Percentiles rank a stretch among this genome's conserved stretches.
These are phyloP conservation scores for Lasius platythorax DNA, from an alignment of 2,888 invertebrate genomes.

Conservation along the genomic window DNA sequence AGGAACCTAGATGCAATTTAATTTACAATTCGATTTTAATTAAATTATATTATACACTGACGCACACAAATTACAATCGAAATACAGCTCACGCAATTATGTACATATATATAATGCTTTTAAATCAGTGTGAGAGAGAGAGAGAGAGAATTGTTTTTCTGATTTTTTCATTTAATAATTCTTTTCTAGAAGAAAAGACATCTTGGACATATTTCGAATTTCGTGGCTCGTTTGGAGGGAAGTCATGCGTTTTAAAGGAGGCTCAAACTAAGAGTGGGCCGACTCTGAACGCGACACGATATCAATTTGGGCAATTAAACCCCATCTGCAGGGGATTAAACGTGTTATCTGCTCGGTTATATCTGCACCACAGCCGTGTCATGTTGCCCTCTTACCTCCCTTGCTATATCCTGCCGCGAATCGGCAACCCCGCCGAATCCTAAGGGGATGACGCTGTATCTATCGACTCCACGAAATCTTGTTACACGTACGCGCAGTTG, in stretches of 20 bases:
- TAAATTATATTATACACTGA: not conserved
- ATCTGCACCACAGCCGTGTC: slow-evolving; percentile 64
- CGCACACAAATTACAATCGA: not conserved
- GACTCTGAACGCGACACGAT: slow-evolving; percentile 65
- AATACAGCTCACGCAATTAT: not conserved
- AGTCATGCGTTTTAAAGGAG: slow-evolving; percentile 19
- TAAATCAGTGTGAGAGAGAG: not conserved
- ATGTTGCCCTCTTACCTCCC: slow-evolving; percentile 42
- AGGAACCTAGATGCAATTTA: slow-evolving; percentile 19
- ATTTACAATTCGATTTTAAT: slow-evolving; percentile 19
- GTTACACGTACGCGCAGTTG: slow-evolving; percentile 79
- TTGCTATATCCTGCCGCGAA: slow-evolving; percentile 21
- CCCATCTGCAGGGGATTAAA: slow-evolving; percentile 77
- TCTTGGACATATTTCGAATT: not conserved
- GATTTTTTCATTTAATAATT: not conserved
- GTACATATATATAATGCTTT: not conserved
- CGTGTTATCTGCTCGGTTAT: slow-evolving; percentile 81
- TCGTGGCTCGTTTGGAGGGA: not conserved
- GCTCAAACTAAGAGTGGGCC: slow-evolving; percentile 37
- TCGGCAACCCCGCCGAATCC: slow-evolving; percentile 40
- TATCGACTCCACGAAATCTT: slow-evolving; percentile 77
- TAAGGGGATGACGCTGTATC: slow-evolving; percentile 64
- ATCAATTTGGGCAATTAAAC: slow-evolving; percentile 83
- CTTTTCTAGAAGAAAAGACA: not conserved
- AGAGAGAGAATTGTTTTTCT: not conserved